Evolutionary conservation across 1,140 invertebrate genomes (phyloP), one percentile per base, ranked within the genome.

Genomic region (Trissolcus basalis): DNA sequence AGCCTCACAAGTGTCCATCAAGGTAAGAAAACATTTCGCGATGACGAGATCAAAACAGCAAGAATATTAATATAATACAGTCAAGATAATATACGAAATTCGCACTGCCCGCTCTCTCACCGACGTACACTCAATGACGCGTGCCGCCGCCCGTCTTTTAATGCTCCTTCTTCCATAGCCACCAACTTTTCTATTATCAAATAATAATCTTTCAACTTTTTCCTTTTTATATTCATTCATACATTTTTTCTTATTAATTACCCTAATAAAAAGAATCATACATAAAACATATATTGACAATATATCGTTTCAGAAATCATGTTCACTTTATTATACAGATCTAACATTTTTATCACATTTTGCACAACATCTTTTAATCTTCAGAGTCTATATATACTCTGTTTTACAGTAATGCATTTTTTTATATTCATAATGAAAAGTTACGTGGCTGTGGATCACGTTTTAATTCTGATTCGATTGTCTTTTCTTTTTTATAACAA

Each of bases 81-180:
- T 27, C 59, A 51, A 45, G 44, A 45, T 47, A 75, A 55, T 49
- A 47, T 36, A 55, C 61, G 51, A 68, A 76, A 80, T 81, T 86
- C 78, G 83, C 83, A 85, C 82, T 84, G 84, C 80, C 83, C 83
- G 84, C 84, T 86, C 84, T 86, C 85, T 86, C 84, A 81, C 80
- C 64, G 59, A 64, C 49, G 59, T 76, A 78, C 78, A 81, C 71
- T 45, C 50, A 73, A 63, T 78, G 45, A 48, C 68, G 51, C 69
- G 80, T 69, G 77, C 67, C 65, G 77, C 67, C 65, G 59, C 71
- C 63, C 58, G 64, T 12, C 39, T 45, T 12, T 12, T 47, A n/a
- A 58, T 54, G 48, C 39, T 47, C 1, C 36, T 61, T n/a, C n/a
- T 61, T n/a, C n/a, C n/a, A 39, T 8, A 39, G 43, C 12, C 43